Base-by-base conservation (phyloP, 2,113 vertebrate genomes). In the Alectura lathami region DNA sequence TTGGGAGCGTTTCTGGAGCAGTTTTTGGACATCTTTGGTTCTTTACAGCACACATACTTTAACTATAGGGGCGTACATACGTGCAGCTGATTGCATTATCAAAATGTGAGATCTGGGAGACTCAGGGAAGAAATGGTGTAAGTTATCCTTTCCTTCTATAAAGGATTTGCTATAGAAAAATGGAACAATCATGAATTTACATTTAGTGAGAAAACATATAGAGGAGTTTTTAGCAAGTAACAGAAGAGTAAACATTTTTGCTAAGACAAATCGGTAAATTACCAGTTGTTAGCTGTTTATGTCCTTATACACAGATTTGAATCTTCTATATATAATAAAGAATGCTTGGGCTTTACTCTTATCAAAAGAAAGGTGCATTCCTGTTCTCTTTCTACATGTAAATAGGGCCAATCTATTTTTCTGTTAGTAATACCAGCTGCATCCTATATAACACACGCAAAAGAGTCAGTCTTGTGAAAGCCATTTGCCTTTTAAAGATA, bases 51-150 rank as follows among this genome's bases (percentile, higher is more conserved):
- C 8, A 43, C 7, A 11, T 18, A 34, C 9, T 78, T 72, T 5
- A 81, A 15, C 32, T 38, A 8, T 4, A 42, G 15, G 17, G 36
- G 77, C 0, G 0, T 13, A 36, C 14, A 13, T 16, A 51, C 0
- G 16, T 0, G 3, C 17, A 47, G 54, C n/a, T 40, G 79, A 63
- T 2, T 79, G 38, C 42, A 50, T 18, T 9, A 51, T 8, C 30
- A 81, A 83, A 66, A 67, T 13, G 42, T 36, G 38, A 83, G n/a
- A 45, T 59, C 5, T 30, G 13, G 43, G 15, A 62, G 32, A 24
- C 22, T 89, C 24, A 2, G 24, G 32, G 20, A 40, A 83, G 5
- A 73, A 83, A 29, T 6, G 4, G 13, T 51, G 0, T 9, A 53
- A 67, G 4, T 53, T 57, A 78, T 15, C 29, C 16, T 59, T 86